Evolutionary conservation across 2,888 invertebrate species (phyloP), one percentile per base, ranked within the genome.

Genomic region (Pteria penguin): DNA sequence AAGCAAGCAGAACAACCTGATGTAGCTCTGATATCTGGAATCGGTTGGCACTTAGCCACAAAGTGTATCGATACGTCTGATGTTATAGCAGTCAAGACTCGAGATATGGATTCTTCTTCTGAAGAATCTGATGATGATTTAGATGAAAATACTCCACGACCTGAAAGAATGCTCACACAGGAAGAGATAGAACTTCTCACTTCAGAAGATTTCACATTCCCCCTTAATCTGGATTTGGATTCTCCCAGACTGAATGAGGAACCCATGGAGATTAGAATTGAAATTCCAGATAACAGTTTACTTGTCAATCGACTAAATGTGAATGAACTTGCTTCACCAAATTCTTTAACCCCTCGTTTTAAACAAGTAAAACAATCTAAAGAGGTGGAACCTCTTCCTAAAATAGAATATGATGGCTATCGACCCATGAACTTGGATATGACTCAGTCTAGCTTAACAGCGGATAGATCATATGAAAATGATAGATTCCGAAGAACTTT

Each of bases 11-110:
- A 82, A 26, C 83, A 88, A 62, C 67, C 85, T 4, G 85, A 89
- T 79, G 81, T 86, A 8, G 89, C 89, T 36, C 65, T 88, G 27
- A 88, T 90, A 26, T 86, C 89, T 58, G 90, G 90, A 5, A 87
- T 89, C 55, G 90, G 89, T 5, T 90, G 90, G 90, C 89, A 90
- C 65, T 72, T 91, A 18, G 83, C 86, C 14, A 84, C 90, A 18
- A 81, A 84, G 0, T 87, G 88, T 78, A 74, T 83, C 33, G 88
- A 89, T 62, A 85, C 83, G 29, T 85, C 86, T 4, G 86, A 88
- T 63, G 86, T 85, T 18, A 72, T 82, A 58, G 85, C 82, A 26
- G 84, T 87, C 2, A 72, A 78, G 55, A 77, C 83, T 14, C 79
- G 82, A 58, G 81, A 78, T 22, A 80, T 80, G 33, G 78, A 80